Conservation (phyloP, 2,113 vertebrate species). For the Embiotoca jacksoni region DNA sequence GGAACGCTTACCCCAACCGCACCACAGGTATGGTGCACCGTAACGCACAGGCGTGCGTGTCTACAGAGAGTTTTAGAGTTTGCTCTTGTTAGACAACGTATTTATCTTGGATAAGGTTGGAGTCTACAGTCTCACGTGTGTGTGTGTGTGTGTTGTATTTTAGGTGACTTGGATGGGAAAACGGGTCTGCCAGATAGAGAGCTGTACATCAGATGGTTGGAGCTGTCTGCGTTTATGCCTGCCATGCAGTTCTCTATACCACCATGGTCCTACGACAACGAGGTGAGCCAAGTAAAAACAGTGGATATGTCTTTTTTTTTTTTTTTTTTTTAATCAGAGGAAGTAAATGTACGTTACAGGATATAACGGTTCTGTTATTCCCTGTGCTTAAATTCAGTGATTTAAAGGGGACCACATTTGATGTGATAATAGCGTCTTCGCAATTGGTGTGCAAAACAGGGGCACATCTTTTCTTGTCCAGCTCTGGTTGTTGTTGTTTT, state of each 20-base stretch:
- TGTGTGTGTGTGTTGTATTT: constrained; percentile 17
- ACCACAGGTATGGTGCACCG: constrained; percentile 68
- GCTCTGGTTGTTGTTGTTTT: no score
- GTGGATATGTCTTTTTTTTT: background rate
- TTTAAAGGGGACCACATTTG: background rate
- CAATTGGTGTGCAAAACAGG: no score
- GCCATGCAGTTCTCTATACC: constrained; percentile 98
- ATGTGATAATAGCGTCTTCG: background rate
- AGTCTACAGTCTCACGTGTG: constrained; percentile 17
- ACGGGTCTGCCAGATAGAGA: constrained; percentile 89
- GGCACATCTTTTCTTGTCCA: no score
- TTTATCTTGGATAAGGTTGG: background rate
- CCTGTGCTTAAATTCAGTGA: background rate
- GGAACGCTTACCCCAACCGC: constrained; percentile 85
- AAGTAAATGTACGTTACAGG: background rate
- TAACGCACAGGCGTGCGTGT: background rate
- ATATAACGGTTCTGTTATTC: background rate
- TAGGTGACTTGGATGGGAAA: background rate
- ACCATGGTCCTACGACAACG: constrained; percentile 91
- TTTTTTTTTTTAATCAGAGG: no score
- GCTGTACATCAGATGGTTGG: constrained; percentile 96
- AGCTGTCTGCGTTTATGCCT: constrained; percentile 96
- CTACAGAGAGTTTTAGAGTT: background rate
- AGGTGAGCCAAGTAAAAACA: constrained; percentile 66
- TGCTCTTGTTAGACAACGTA: background rate